Conservation (phyloP, 2,888 invertebrate genomes). For the Pyralis farinalis region DNA sequence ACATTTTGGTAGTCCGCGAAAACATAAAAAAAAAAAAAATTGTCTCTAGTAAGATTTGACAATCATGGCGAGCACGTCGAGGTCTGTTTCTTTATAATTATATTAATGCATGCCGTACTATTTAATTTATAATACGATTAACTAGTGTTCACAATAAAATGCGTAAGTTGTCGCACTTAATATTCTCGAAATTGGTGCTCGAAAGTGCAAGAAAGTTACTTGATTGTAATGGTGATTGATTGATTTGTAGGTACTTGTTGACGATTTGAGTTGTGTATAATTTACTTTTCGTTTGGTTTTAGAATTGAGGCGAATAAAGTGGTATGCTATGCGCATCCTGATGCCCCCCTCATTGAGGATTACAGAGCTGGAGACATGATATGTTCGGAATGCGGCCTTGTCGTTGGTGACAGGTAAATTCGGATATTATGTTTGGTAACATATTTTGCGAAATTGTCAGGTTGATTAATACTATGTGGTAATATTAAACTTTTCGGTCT, state of each 20-base stretch:
- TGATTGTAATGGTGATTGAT: conserved; percentile 43
- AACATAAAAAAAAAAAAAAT: background rate
- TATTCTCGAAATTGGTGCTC: conserved; percentile 20
- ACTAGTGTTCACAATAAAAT: conserved; percentile 37
- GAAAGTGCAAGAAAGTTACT: conserved; percentile 29
- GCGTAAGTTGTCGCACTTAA: conserved; percentile 35
- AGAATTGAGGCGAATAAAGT: conserved; percentile 89
- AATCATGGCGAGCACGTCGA: conserved; percentile 86
- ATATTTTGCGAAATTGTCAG: conserved; percentile 41
- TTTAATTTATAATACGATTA: conserved; percentile 39
- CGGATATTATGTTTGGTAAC: conserved; percentile 34
- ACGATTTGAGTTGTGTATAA: conserved; percentile 30
- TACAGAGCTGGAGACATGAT: conserved; percentile 99
- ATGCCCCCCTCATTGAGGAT: conserved; percentile 97
- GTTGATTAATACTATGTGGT: conserved; percentile 40
- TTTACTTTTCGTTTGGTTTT: conserved; percentile 71
- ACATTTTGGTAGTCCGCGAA: background rate
- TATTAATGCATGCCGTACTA: conserved; percentile 38
- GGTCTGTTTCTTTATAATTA: conserved; percentile 77
- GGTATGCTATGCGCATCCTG: conserved; percentile 96
- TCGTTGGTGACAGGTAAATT: conserved; percentile 96
- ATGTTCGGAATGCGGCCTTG: conserved; percentile 99
- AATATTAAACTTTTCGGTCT: conserved; percentile 35
- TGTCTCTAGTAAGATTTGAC: conserved; percentile 20
- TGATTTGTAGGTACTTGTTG: conserved; percentile 61